These are phyloP conservation scores for Clepsis dumicolana DNA, from an alignment of 2,888 invertebrate genomes.

Conservation along the genomic window DNA sequence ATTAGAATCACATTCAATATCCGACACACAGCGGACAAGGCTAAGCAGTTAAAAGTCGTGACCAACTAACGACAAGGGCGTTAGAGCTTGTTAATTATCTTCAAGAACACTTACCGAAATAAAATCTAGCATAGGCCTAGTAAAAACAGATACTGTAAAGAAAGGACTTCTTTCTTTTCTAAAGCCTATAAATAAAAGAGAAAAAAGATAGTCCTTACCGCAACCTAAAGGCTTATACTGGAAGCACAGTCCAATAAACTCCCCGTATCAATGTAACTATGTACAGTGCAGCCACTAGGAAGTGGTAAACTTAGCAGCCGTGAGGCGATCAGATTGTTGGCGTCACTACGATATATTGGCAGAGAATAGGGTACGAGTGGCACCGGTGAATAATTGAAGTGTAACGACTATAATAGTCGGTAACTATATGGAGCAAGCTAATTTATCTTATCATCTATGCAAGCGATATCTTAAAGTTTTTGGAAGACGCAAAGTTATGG, in stretches of 20 bases:
- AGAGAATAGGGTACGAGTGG: conserved; percentile 65
- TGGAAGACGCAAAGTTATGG: too few species aligned
- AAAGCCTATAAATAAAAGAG: neutral
- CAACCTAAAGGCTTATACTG: conserved; percentile 20
- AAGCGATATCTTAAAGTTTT: too few species aligned
- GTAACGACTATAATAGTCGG: neutral
- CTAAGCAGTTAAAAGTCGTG: neutral
- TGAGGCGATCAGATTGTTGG: conserved; percentile 77
- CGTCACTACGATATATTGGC: conserved; percentile 62
- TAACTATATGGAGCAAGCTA: conserved; percentile 23
- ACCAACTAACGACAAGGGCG: neutral
- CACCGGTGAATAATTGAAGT: conserved; percentile 56
- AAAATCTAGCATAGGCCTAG: neutral
- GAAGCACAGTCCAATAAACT: conserved; percentile 31
- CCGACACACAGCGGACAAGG: neutral
- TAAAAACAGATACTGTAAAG: neutral
- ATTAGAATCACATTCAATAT: neutral
- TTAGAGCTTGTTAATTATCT: neutral
- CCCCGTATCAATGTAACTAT: conserved; percentile 18
- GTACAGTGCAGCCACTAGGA: conserved; percentile 54
- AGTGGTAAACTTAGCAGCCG: conserved; percentile 72
- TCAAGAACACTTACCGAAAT: neutral
- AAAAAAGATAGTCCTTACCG: neutral
- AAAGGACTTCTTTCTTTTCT: neutral
- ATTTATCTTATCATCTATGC: conserved; percentile 26